These are phyloP conservation scores for Trypoxylus dichotomus DNA, from an alignment of 1,140 invertebrate species.

Conservation along the genomic window DNA sequence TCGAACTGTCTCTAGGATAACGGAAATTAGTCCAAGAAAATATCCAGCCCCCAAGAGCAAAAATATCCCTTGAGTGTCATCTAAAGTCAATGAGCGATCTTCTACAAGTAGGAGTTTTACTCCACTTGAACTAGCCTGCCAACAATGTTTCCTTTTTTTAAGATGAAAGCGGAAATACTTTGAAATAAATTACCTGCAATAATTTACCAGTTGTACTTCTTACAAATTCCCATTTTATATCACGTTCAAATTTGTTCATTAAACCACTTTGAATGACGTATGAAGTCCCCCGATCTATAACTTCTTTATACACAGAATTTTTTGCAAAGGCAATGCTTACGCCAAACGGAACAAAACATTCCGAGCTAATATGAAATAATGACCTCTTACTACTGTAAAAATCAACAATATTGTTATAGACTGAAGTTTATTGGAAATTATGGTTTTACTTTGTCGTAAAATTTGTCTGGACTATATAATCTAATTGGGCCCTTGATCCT, in stretches of 20 bases:
- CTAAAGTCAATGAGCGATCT: conserved; percentile 69
- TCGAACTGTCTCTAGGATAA: conserved; percentile 65
- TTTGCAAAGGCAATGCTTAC: conserved; percentile 64
- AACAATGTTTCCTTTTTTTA: background rate
- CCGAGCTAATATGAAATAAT: conserved; percentile 66
- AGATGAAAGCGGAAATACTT: no score
- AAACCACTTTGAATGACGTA: conserved; percentile 66
- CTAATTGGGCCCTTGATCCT: conserved; percentile 66
- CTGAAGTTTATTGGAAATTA: background rate
- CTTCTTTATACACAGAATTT: conserved; percentile 62
- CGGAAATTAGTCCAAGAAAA: conserved; percentile 58
- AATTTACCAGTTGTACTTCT: conserved; percentile 60
- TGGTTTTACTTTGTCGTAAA: conserved; percentile 61
- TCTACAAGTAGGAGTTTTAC: conserved; percentile 54
- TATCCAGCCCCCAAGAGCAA: conserved; percentile 69
- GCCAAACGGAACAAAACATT: conserved; percentile 71
- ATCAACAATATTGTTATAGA: no score
- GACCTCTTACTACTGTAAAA: conserved; percentile 58
- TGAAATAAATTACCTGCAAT: conserved; percentile 56
- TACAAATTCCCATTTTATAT: conserved; percentile 70
- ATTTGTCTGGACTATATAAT: conserved; percentile 70
- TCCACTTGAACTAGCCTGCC: conserved; percentile 40
- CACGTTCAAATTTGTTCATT: conserved; percentile 63
- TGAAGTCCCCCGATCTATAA: conserved; percentile 62
- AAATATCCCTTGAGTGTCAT: conserved; percentile 80